Conservation (phyloP, 2,797 vertebrate genomes). For the Parauchenoglanis punctatus region DNA sequence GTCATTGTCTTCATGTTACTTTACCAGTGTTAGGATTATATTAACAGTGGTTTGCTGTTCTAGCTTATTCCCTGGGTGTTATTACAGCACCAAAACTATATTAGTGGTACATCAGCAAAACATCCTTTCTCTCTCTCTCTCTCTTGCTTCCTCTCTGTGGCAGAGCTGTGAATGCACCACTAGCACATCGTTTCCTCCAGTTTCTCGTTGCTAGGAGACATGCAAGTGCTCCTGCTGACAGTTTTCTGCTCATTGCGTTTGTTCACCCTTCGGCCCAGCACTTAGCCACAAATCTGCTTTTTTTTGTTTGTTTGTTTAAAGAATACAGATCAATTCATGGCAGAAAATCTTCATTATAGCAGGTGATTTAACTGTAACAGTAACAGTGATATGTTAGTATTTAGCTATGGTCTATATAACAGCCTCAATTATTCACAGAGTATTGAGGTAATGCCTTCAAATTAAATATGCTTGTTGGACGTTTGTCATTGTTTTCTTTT, state of each 20-base stretch:
- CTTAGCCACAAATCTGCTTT: not conserved
- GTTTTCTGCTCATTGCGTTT: slow-evolving; percentile 24
- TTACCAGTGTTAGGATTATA: not conserved
- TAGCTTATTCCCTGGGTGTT: slow-evolving; percentile 49
- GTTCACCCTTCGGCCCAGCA: slow-evolving; percentile 4
- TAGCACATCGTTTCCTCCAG: slow-evolving; percentile 20
- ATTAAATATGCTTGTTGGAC: not conserved
- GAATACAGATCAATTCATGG: not conserved
- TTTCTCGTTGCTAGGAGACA: slow-evolving; percentile 57
- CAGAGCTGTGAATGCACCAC: slow-evolving; percentile 16
- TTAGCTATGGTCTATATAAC: not conserved
- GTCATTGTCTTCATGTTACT: not conserved
- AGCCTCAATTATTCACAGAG: not conserved
- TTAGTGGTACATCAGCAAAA: slow-evolving; percentile 15
- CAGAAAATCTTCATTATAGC: not conserved
- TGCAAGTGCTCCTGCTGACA: slow-evolving; percentile 20
- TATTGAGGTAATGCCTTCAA: slow-evolving; percentile 6
- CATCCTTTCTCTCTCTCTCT: slow-evolving; percentile 1
- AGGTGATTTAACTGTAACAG: not conserved
- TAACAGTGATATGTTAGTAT: slow-evolving; percentile 10
- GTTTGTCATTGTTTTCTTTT: not conserved
- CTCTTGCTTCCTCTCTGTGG: not conserved
- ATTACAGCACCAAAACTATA: slow-evolving; percentile 37
- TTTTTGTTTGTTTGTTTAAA: slow-evolving; percentile 12
- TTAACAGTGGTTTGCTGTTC: slow-evolving; percentile 13